Percentiles rank a stretch among this genome's conserved stretches.
Evolutionary conservation across 64 coral and sea anemone genomes (phyloP).

Genomic region (Trachythela sp.): DNA sequence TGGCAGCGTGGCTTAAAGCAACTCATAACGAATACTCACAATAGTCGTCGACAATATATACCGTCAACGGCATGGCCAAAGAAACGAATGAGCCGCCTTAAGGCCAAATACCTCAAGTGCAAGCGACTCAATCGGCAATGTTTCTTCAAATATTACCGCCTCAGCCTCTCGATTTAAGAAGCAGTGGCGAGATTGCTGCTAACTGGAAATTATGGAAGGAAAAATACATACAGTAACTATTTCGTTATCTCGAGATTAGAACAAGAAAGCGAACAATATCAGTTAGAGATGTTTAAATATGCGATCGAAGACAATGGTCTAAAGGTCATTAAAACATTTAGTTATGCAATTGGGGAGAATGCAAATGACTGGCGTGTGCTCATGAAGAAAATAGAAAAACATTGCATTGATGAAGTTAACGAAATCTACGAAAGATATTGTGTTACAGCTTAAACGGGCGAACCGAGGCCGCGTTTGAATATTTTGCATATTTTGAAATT

Average conservation of each 20-base stretch:
- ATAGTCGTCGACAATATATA: neutral
- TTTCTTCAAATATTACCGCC: conserved; percentile 12
- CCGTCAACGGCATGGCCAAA: neutral
- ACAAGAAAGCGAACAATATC: neutral
- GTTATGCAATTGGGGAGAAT: neutral
- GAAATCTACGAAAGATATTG: too few relatives aligned
- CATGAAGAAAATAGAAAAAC: neutral
- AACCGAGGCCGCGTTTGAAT: too few relatives aligned
- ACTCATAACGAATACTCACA: neutral
- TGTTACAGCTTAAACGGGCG: too few relatives aligned
- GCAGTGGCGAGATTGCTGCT: neutral
- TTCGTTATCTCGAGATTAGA: neutral
- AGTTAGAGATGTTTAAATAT: neutral
- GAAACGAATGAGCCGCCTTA: neutral
- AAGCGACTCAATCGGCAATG: neutral
- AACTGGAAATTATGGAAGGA: conserved; percentile 22
- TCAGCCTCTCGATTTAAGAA: neutral
- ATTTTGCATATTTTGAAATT: too few relatives aligned
- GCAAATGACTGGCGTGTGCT: neutral
- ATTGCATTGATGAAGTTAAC: neutral
- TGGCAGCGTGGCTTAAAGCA: neutral
- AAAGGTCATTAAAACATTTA: neutral
- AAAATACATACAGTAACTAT: conserved; percentile 9
- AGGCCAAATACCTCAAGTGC: neutral
- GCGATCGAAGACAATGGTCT: neutral